Evolutionary conservation across 2,888 invertebrate genomes (phyloP), one percentile per base, ranked within the genome.

Genomic region (Baccha elongata): DNA sequence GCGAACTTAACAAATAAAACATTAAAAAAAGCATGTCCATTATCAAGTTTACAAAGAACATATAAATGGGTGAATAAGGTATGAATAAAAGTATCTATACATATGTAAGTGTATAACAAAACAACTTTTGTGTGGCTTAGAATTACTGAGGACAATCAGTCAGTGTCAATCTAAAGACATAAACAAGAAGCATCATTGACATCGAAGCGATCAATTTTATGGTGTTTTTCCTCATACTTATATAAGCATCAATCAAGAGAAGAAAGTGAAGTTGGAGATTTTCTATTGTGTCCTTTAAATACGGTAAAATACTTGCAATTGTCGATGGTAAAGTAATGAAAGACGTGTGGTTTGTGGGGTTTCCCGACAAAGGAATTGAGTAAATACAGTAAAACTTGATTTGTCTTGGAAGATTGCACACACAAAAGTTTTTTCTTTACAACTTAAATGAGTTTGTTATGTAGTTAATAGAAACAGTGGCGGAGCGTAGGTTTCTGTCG

Each of bases 121-220:
- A 64, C 23, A 44, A 68, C 35, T 40, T 26, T 44, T 52, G 67
- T 53, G 29, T 60, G 32, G 6, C 15, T 6, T n/a, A 11, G 44
- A 11, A 58, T 26, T 53, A 8, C 8, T 44, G 10, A n/a, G 26
- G 17, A 15, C 62, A 69, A 75, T 80, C 74, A 69, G 69, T 80
- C 74, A 74, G 64, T 75, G 80, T 69, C 80, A 80, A 75, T 75
- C 58, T 40, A 10, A 2, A 48, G 69, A 74, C 74, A 80, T 69
- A 74, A 80, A 75, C 74, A 69, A 50, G 69, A 69, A n/a, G n/a
- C 68, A 42, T 37, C 69, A 19, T 65, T 65, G 80, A 69, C 74
- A 52, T 71, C 26, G 29, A 74, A 74, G 69, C 80, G 58, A 80
- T 80, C 80, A 74, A 80, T 58, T 80, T 74, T 64, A 69, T 65